Evolutionary conservation across 2,113 vertebrate genomes (phyloP).

Genomic region (Odontophorus gujanensis): DNA sequence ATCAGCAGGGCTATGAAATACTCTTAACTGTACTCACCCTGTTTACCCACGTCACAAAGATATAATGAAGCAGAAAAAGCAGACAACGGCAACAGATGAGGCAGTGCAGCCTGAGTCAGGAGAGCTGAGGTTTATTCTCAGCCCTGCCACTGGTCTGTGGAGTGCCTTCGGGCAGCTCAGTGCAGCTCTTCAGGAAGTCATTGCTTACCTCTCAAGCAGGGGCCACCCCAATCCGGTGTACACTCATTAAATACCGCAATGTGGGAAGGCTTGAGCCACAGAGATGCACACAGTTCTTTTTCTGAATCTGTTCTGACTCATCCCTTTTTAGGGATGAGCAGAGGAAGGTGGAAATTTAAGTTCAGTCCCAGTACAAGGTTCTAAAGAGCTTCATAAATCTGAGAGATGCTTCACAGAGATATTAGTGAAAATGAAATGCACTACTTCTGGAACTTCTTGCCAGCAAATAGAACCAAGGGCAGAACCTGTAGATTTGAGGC

Average conservation of each 20-base stretch:
- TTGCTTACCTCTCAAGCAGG: not conserved
- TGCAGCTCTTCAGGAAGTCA: not conserved
- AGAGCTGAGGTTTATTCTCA: not conserved
- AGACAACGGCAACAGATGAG: not conserved
- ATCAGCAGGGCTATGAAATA: not conserved
- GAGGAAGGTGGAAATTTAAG: not conserved
- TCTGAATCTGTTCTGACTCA: constrained; percentile 15
- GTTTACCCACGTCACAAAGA: not conserved
- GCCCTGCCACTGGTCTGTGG: not conserved
- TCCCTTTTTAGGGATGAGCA: not conserved
- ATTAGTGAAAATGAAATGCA: not conserved
- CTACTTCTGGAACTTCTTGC: not conserved
- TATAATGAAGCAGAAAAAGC: not conserved
- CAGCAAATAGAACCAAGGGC: not conserved
- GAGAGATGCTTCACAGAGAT: not conserved
- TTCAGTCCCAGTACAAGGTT: not conserved
- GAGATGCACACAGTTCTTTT: not conserved
- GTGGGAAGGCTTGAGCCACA: not conserved
- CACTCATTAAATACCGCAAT: not conserved
- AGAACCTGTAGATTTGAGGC: not conserved
- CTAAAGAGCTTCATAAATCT: constrained; percentile 31
- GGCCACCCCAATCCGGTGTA: not conserved
- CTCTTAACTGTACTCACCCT: not conserved
- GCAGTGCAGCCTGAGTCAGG: not conserved
- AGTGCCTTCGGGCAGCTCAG: not conserved